Evolutionary conservation across 1,140 invertebrate genomes (phyloP), one percentile per base, ranked within the genome.

Genomic region (Varroa destructor): DNA sequence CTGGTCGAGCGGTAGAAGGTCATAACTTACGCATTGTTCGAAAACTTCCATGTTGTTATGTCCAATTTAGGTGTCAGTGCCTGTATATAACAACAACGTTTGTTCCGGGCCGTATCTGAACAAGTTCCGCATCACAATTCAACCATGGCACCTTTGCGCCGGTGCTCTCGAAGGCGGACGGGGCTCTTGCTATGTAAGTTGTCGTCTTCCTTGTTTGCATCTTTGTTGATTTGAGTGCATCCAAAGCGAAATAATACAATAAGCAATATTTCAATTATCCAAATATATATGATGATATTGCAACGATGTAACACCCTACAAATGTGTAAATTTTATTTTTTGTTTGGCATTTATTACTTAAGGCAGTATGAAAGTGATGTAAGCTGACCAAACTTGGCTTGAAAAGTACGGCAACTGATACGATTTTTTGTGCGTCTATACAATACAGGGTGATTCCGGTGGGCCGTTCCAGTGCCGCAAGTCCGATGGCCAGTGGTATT

Each of bases 381-480:
- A 25, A 25, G 25, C 25, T 25, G 25, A 25, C 25, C 25, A 25
- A 25, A 25, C 25, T 25, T 25, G 25, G 25, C 25, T 25, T 25
- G 25, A 25, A 25, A 25, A 25, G 25, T 25, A 25, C 25, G 25
- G 25, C 25, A 25, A 25, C 25, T 25, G 25, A 25, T 25, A 25
- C 25, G 25, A 42, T 5, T 43, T 67, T 12, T 12, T 72, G 5
- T 70, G 5, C 43, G 12, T 78, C 46, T 51, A 8, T 51, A 51
- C 8, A 3, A 51, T 74, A 3, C 80, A 88, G 82, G 88, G 89
- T 36, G 88, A 90, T 75, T 89, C 87, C 1, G 87, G 87, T 1
- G 86, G 86, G 0, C 86, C 86, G 1, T 73, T 88, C n/a, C 82
- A 86, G 58, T 75, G 81, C 54, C 73, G 42, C n/a, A 73, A 74